Evolutionary conservation across 2,113 vertebrate species (phyloP).

Genomic region (Dipodomys stephensi): DNA sequence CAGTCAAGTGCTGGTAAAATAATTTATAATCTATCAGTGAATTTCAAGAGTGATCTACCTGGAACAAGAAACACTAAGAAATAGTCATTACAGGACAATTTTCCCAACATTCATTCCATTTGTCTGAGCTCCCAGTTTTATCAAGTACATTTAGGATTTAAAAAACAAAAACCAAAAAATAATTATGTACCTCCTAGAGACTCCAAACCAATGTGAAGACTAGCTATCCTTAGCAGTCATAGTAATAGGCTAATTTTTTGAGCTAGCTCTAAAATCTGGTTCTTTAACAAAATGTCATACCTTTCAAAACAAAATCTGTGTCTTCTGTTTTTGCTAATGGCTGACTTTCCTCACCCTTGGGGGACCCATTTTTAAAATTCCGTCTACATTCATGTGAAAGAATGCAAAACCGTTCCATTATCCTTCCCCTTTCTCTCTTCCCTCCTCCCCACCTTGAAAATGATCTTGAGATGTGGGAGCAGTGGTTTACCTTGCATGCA

Average conservation of each 20-base stretch:
- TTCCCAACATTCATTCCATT: background rate
- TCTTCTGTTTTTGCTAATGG: constrained; percentile 42
- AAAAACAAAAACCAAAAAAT: background rate
- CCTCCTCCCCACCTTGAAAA: constrained; percentile 47
- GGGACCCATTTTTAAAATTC: constrained; percentile 54
- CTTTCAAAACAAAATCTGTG: constrained; percentile 47
- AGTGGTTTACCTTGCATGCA: constrained; percentile 47
- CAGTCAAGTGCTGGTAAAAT: constrained; percentile 29
- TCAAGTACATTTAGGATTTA: background rate
- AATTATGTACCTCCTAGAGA: background rate
- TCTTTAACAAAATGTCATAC: constrained; percentile 62
- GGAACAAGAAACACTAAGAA: constrained; percentile 9
- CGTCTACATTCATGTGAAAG: constrained; percentile 44
- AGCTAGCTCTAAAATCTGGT: constrained; percentile 61
- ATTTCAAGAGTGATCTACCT: constrained; percentile 18
- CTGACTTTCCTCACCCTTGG: background rate
- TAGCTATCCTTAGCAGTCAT: background rate
- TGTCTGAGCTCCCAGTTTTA: constrained; percentile 16
- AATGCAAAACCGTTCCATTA: constrained; percentile 22
- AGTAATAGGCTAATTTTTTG: constrained; percentile 58
- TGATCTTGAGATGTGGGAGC: constrained; percentile 20
- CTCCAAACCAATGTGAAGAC: background rate
- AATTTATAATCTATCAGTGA: constrained; percentile 21
- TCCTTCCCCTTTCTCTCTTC: too few species aligned
- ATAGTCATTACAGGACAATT: background rate